Evolutionary conservation across 2,113 vertebrate species (phyloP), one percentile per base, ranked within the genome.

Genomic region (Lichenostomus cassidix): DNA sequence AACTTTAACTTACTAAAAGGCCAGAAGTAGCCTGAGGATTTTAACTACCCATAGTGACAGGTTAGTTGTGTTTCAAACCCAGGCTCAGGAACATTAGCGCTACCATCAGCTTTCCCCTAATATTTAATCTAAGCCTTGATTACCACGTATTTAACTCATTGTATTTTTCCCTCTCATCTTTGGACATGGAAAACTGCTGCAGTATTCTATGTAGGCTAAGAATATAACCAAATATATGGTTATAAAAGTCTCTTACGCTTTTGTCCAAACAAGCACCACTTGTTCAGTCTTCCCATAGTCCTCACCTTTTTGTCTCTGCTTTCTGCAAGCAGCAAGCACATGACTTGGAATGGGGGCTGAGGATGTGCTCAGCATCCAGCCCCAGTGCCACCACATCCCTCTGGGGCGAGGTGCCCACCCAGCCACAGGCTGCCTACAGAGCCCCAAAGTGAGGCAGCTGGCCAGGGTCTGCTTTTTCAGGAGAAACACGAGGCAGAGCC

Each of bases 351-450:
- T 3, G 22, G 12, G 12, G 37, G 12, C 33, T 1, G 2, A 39
- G 31, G n/a, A 41, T 2, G 1, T 29, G 50, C 50, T 25, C 35
- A n/a, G 75, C 27, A 41, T 20, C 15, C 52, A 53, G 35, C 22
- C 5, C 2, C 29, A 28, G 19, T 20, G 47, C 39, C 5, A 2
- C 15, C 0, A 0, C 2, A 39, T 15, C 37, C 12, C 49, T 33
- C 27, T 0, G 0, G 55, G 29, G 55, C 0, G 0, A 58, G 27
- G 11, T 23, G 47, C 22, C 47, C 21, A 23, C 47, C 47, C 11
- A 23, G 47, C 22, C 22, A 23, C 47, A 37, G n/a, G 41, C 9
- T 25, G 8, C 21, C 21, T 27, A 1, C 3, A 18, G 37, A 28
- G 2, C 22, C 31, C 52, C 27, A 23, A 7, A 41, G 5, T 1